Conservation (phyloP, 2,888 invertebrate genomes). For the Leistus spinibarbis region DNA sequence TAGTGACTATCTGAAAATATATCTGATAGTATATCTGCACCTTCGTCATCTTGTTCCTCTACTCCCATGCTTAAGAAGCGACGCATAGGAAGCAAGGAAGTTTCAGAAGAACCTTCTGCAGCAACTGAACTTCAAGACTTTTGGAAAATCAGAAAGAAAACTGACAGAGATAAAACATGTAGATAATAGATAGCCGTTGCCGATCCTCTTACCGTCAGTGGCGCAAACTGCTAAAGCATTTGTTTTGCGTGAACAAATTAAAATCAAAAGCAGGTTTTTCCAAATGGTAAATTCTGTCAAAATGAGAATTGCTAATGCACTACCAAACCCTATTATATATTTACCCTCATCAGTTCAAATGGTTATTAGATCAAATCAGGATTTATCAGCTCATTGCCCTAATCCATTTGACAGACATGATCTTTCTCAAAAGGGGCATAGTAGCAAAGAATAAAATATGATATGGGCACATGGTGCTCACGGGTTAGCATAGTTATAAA, state of each 20-base stretch:
- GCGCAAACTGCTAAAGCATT: constrained; percentile 6
- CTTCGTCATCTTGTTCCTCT: constrained; percentile 29
- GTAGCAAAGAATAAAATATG: no score
- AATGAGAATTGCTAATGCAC: constrained; percentile 8
- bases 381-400: neutral
- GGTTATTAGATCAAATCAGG: neutral
- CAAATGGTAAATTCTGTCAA: constrained; percentile 5
- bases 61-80: constrained; percentile 4
- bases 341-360: neutral
- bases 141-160: neutral
- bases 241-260: constrained; percentile 9
- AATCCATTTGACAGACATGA: neutral
- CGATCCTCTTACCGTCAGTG: neutral
- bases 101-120: neutral
- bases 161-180: no score
- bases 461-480: no score
- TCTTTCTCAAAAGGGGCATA: no score
- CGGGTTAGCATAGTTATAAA: neutral
- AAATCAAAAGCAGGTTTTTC: constrained; percentile 19
- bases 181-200: no score
- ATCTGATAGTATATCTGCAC: constrained; percentile 16
- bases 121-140: constrained; percentile 7
- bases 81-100: neutral
- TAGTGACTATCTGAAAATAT: constrained; percentile 6
- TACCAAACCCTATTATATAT: neutral